Conservation (phyloP, 2,888 invertebrate genomes). For the Perizoma affinitatum region DNA sequence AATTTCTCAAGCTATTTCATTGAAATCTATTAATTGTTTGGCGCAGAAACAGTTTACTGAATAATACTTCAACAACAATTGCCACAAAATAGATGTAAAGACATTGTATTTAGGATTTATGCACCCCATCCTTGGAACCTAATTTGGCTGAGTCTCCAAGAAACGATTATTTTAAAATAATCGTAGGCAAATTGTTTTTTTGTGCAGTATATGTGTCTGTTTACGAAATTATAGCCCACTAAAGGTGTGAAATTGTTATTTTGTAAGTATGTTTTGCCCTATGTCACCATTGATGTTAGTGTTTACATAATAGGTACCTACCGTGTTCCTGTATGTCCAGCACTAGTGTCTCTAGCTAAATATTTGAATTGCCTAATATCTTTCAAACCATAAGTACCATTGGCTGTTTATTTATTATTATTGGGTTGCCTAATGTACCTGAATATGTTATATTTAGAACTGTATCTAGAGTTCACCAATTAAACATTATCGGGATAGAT, state of each 20-base stretch:
- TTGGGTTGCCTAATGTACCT: too few relatives aligned
- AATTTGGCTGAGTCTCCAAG: constrained; percentile 48
- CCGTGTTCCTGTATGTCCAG: constrained; percentile 12
- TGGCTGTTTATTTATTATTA: too few relatives aligned
- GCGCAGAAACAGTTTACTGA: background rate
- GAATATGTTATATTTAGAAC: too few relatives aligned
- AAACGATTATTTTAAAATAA: constrained; percentile 32
- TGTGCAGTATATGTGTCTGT: constrained; percentile 18
- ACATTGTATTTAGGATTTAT: constrained; percentile 31
- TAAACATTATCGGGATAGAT: too few relatives aligned
- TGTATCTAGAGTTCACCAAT: too few relatives aligned
- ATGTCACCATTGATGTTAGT: constrained; percentile 39
- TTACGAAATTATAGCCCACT: constrained; percentile 5
- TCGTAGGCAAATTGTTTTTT: constrained; percentile 29
- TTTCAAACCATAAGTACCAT: too few relatives aligned
- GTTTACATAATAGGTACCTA: constrained; percentile 63
- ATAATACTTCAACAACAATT: constrained; percentile 6
- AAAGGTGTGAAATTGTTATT: constrained; percentile 3
- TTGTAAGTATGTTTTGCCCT: constrained; percentile 38
- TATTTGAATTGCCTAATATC: background rate
- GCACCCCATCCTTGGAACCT: constrained; percentile 45
- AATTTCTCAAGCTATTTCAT: background rate
- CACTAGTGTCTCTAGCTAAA: background rate
- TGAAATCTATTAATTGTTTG: background rate
- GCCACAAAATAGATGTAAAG: constrained; percentile 18